Percentiles rank a stretch among this genome's conserved stretches.
These are phyloP conservation scores for Lacerta agilis DNA, from an alignment of 2,797 vertebrate species.

Conservation along the genomic window DNA sequence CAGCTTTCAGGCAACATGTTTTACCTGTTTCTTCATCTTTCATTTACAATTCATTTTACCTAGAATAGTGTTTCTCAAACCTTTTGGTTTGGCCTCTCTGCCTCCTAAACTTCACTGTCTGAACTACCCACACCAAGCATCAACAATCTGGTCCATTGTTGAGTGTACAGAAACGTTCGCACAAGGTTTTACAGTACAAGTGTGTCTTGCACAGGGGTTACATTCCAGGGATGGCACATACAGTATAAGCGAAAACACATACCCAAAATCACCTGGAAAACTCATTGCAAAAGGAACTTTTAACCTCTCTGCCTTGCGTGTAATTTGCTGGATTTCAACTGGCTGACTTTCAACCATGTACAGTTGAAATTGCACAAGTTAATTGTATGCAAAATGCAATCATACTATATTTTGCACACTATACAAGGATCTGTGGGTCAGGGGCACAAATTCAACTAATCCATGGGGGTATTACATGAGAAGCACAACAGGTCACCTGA, in stretches of 20 bases:
- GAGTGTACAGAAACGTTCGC: background rate
- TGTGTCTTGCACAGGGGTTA: background rate
- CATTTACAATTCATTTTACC: background rate
- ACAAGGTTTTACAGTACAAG: background rate
- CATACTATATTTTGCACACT: too few relatives aligned
- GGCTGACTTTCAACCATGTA: too few relatives aligned
- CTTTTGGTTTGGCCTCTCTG: background rate
- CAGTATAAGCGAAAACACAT: too few relatives aligned
- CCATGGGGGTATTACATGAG: background rate
- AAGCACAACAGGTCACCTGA: background rate
- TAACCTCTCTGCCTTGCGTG: too few relatives aligned
- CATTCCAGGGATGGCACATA: too few relatives aligned
- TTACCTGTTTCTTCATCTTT: background rate
- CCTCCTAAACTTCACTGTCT: background rate
- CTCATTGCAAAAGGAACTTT: too few relatives aligned
- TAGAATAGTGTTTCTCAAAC: background rate
- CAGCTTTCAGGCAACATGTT: background rate
- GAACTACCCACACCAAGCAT: background rate
- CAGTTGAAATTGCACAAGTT: too few relatives aligned
- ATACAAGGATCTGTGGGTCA: background rate
- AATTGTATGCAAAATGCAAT: too few relatives aligned
- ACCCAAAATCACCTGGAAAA: too few relatives aligned
- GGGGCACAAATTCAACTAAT: background rate
- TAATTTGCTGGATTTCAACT: too few relatives aligned
- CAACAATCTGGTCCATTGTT: background rate